These are phyloP conservation scores for Drosophila vallismaia DNA, from an alignment of 2,888 invertebrate genomes.

Conservation along the genomic window DNA sequence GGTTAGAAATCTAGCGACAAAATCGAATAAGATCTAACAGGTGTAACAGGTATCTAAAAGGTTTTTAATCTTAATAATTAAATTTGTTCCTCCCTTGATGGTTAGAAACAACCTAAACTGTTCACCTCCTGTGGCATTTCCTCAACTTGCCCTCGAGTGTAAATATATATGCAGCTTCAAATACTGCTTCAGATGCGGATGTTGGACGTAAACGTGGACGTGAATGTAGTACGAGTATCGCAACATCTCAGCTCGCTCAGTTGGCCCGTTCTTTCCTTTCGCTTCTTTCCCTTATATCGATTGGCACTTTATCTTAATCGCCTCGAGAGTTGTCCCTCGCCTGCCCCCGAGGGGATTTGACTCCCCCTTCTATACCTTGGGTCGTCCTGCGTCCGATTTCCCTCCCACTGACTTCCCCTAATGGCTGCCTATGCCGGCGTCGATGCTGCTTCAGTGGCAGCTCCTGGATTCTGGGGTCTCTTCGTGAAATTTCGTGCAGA, in stretches of 20 bases:
- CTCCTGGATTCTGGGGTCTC: constrained; percentile 39
- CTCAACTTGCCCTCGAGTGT: constrained; percentile 1
- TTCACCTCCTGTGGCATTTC: too few relatives aligned
- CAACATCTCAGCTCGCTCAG: constrained; percentile 41
- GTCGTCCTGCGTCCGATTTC: constrained; percentile 44
- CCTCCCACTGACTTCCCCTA: constrained; percentile 57
- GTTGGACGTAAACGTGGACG: constrained; percentile 35
- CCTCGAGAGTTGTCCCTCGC: constrained; percentile 67
- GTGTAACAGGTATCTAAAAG: not conserved
- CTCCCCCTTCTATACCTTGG: constrained; percentile 46
- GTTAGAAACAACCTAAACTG: too few relatives aligned
- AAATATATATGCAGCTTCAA: constrained; percentile 15
- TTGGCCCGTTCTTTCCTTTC: constrained; percentile 48
- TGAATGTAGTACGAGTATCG: constrained; percentile 44
- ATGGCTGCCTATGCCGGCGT: constrained; percentile 51
- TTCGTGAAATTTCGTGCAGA: constrained; percentile 72
- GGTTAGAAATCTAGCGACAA: constrained; percentile 2
- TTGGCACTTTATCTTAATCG: constrained; percentile 79
- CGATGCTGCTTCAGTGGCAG: constrained; percentile 24
- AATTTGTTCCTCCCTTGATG: too few relatives aligned
- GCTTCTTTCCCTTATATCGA: constrained; percentile 77
- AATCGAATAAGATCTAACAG: not conserved
- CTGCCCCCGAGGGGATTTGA: constrained; percentile 41
- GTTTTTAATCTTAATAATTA: too few relatives aligned
- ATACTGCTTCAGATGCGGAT: constrained; percentile 23